Evolutionary conservation across 2,888 invertebrate species (phyloP).

Genomic region (Brachylomia viminalis): DNA sequence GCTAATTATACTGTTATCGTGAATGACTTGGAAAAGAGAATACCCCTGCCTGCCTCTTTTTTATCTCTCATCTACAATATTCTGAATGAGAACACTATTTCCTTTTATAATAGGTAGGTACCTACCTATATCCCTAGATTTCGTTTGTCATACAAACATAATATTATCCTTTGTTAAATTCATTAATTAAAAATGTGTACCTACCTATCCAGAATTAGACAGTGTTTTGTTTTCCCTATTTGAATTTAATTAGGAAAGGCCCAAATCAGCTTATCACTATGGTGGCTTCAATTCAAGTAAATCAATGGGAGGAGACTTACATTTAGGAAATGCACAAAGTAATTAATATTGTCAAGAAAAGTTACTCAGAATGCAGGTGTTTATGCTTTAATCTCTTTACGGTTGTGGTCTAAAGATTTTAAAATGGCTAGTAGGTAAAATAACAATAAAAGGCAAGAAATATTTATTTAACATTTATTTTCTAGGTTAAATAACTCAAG

Average conservation of each 20-base stretch:
- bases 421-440: constrained; percentile 46
- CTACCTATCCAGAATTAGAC: not conserved
- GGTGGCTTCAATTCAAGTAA: constrained; percentile 10
- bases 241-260: not conserved
- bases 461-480: constrained; percentile 77
- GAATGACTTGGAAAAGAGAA: not conserved
- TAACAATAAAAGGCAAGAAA: constrained; percentile 69
- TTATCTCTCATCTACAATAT: not conserved
- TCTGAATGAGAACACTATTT: not conserved
- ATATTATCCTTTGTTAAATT: not conserved
- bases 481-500: constrained; percentile 80
- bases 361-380: constrained; percentile 1
- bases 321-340: not conserved
- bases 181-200: not conserved
- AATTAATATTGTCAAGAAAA: not conserved
- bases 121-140: not conserved
- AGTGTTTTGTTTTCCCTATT: not conserved
- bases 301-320: constrained; percentile 40
- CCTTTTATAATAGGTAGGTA: not conserved
- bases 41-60: not conserved
- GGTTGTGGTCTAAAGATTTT: not conserved
- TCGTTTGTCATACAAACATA: not conserved
- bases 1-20: not conserved
- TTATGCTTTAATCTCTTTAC: not conserved
- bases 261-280: not conserved